phyloP scores from a whole-genome alignment of 2,888 invertebrate genomes.

The Aricia artaxerxes region DNA sequence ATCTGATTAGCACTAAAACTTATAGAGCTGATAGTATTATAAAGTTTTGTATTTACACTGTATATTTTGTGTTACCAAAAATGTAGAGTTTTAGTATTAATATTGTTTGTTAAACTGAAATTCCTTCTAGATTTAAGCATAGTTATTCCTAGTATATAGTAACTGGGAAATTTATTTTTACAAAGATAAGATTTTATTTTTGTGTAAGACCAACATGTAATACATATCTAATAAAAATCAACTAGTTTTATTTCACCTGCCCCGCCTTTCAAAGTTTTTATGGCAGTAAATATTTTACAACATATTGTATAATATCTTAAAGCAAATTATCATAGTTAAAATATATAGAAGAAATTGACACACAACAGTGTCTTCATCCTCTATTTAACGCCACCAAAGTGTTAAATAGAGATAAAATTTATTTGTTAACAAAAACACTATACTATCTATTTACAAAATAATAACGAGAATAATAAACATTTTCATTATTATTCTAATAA shows the following conservation, averaged over 20 bases:
- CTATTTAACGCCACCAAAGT: too few relatives aligned
- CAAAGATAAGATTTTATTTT: constrained; percentile 74
- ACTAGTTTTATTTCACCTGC: constrained; percentile 40
- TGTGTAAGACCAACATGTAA: constrained; percentile 77
- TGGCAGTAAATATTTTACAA: too few relatives aligned
- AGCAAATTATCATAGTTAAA: too few relatives aligned
- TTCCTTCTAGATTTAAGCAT: constrained; percentile 67
- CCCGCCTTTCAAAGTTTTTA: neutral
- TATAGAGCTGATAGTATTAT: constrained; percentile 32
- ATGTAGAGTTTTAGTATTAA: constrained; percentile 45
- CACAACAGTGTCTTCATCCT: too few relatives aligned
- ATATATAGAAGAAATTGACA: too few relatives aligned
- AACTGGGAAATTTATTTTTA: constrained; percentile 77
- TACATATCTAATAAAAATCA: constrained; percentile 69
- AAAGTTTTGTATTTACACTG: constrained; percentile 44
- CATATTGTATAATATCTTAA: too few relatives aligned
- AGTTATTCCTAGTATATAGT: constrained; percentile 68
- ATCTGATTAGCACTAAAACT: constrained; percentile 1
- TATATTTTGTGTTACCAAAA: constrained; percentile 75
- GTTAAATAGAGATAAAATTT: too few relatives aligned
- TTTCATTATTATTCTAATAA: too few relatives aligned
- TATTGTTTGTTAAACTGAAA: constrained; percentile 71
- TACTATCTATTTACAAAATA: too few relatives aligned
- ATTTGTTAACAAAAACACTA: too few relatives aligned
- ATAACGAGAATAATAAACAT: too few relatives aligned